Conservation (phyloP, 2,888 invertebrate genomes). For the Latrodectus elegans region DNA sequence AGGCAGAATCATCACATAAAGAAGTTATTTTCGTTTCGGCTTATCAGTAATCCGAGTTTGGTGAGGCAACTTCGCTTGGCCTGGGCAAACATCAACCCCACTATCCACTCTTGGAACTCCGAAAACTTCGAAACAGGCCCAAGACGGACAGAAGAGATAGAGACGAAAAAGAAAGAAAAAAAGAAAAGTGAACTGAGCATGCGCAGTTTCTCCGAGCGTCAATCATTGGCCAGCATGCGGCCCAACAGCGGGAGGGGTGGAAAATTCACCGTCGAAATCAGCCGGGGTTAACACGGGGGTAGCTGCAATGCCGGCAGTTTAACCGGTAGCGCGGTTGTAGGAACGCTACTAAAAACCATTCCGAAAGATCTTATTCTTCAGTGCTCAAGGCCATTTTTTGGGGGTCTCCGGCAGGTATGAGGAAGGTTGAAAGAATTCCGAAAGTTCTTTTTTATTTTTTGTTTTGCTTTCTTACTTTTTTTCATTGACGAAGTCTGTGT, state of each 20-base stretch:
- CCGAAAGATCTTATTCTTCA: constrained; percentile 51
- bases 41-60: too few species aligned
- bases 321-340: constrained; percentile 47
- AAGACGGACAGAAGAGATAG: constrained; percentile 20
- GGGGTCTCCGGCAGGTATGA: constrained; percentile 36
- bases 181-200: constrained; percentile 35
- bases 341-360: constrained; percentile 40
- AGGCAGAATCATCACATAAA: too few species aligned
- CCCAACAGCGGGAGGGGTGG: constrained; percentile 37
- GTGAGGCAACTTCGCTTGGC: too few species aligned
- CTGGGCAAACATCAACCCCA: neutral
- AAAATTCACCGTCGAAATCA: constrained; percentile 38
- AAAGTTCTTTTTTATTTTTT: constrained; percentile 11
- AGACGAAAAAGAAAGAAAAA: neutral
- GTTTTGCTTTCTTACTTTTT: neutral
- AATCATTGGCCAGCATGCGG: constrained; percentile 64
- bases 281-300: constrained; percentile 47
- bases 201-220: constrained; percentile 42
- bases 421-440: constrained; percentile 33
- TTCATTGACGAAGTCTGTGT: neutral
- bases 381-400: constrained; percentile 51
- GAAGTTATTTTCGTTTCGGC: too few species aligned
- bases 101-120: constrained; percentile 24
- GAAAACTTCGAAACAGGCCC: constrained; percentile 24
- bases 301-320: constrained; percentile 50